A percentile compares a stretch with the other conserved stretches of the same genome.
These are phyloP conservation scores for Percopsis omiscomaycus DNA, from an alignment of 2,797 vertebrate genomes.

Conservation along the genomic window DNA sequence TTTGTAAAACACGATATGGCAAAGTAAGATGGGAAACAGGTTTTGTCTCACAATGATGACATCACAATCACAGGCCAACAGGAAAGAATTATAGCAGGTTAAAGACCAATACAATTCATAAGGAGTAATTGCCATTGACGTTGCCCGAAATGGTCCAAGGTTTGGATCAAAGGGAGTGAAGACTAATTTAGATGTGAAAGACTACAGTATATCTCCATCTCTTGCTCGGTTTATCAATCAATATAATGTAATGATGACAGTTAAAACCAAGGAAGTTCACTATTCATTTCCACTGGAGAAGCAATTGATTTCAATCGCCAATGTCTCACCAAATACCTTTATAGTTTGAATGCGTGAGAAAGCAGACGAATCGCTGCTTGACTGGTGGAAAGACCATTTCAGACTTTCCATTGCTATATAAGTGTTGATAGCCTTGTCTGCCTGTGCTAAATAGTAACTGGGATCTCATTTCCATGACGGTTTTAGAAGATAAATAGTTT, in stretches of 20 bases:
- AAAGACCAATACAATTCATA: slow-evolving; percentile 20
- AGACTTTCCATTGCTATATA: too few relatives aligned
- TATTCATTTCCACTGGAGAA: too few relatives aligned
- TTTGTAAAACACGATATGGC: slow-evolving; percentile 65
- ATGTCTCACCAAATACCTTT: slow-evolving; percentile 7
- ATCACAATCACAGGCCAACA: slow-evolving; percentile 72
- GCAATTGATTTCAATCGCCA: too few relatives aligned
- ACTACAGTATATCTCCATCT: too few relatives aligned
- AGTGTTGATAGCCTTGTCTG: too few relatives aligned
- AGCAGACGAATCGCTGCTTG: slow-evolving; percentile 20
- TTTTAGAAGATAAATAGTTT: too few relatives aligned
- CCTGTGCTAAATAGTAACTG: background rate
- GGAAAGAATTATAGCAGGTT: slow-evolving; percentile 29
- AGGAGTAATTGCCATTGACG: slow-evolving; percentile 10
- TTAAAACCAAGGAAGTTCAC: too few relatives aligned
- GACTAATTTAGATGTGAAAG: too few relatives aligned
- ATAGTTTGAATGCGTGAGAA: slow-evolving; percentile 21
- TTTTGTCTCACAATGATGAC: slow-evolving; percentile 73
- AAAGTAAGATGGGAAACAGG: slow-evolving; percentile 50
- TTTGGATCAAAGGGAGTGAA: too few relatives aligned
- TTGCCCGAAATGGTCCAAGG: background rate
- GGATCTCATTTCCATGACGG: slow-evolving; percentile 23
- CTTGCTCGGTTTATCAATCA: too few relatives aligned
- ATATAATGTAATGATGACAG: too few relatives aligned
- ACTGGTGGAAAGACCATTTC: background rate